Conservation (phyloP, 2,113 vertebrate species). For the Daboia siamensis region DNA sequence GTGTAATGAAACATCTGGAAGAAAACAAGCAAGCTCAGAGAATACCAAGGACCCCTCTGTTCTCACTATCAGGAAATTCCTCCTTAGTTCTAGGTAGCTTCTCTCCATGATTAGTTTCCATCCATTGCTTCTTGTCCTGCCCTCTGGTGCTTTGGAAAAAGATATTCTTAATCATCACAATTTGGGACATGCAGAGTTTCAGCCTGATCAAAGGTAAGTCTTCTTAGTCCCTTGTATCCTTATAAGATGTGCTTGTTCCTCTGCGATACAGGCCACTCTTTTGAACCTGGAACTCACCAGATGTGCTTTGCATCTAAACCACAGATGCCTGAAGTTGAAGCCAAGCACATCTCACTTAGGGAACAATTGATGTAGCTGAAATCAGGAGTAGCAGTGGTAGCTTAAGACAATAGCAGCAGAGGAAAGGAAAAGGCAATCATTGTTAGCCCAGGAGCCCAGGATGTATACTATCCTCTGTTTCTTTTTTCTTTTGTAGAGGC, state of each 20-base stretch:
- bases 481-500: not conserved
- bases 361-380: not conserved
- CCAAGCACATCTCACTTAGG: not conserved
- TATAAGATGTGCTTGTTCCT: not conserved
- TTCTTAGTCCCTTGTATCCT: not conserved
- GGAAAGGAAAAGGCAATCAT: not conserved
- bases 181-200: not conserved
- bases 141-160: not conserved
- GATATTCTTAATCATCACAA: not conserved
- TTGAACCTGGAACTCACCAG: not conserved
- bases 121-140: not conserved
- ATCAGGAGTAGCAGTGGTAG: not conserved
- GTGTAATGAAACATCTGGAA: not conserved
- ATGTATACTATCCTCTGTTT: not conserved
- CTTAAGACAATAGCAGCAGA: not conserved
- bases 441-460: not conserved
- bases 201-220: not conserved
- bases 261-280: not conserved
- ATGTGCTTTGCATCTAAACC: not conserved
- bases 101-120: not conserved
- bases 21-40: not conserved
- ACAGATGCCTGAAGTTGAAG: not conserved
- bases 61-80: not conserved
- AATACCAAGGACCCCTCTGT: not conserved
- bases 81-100: not conserved